Evolutionary conservation across 2,888 invertebrate genomes (phyloP).

Genomic region (Euplagia quadripunctaria): DNA sequence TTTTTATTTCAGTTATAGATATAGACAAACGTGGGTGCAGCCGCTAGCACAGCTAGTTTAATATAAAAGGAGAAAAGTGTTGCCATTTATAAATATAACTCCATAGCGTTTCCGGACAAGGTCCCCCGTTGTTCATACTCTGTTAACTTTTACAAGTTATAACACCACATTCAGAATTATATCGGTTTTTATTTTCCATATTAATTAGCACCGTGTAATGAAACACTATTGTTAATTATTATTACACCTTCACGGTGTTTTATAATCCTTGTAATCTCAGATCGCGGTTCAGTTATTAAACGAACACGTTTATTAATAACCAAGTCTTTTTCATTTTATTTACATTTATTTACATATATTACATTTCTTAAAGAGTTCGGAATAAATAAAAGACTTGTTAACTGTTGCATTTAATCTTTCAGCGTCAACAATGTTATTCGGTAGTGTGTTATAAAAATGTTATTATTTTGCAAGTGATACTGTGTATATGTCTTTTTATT

Average conservation of each 20-base stretch:
- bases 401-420: neutral
- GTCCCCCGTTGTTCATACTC: neutral
- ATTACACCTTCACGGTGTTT: neutral
- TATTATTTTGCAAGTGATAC: neutral
- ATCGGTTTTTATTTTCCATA: neutral
- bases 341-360: too few species aligned
- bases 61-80: too few species aligned
- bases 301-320: slow-evolving; percentile 2
- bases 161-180: neutral
- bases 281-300: slow-evolving; percentile 12
- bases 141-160: neutral
- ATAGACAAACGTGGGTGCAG: too few species aligned
- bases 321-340: neutral
- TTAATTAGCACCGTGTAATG: neutral
- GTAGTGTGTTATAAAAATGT: neutral
- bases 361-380: neutral
- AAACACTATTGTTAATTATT: neutral
- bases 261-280: slow-evolving; percentile 1
- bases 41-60: too few species aligned
- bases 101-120: too few species aligned
- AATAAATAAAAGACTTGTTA: neutral
- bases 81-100: too few species aligned
- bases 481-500: neutral
- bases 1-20: too few species aligned
- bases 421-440: neutral